These are phyloP conservation scores for Myotis davidii DNA, from an alignment of 2,113 vertebrate genomes.

Conservation along the genomic window DNA sequence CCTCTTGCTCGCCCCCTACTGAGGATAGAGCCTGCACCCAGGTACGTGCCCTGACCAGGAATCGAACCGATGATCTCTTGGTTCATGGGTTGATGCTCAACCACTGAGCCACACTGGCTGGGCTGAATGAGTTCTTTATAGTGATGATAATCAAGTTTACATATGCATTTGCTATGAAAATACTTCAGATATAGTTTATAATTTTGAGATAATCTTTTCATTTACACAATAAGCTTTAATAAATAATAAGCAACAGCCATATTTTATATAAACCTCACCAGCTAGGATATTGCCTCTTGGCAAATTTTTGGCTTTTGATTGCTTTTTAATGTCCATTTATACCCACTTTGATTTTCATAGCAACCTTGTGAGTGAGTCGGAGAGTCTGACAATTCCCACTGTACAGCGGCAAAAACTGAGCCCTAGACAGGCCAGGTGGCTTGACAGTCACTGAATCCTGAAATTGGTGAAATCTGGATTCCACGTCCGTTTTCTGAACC, in stretches of 20 bases:
- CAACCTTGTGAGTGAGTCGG: background rate
- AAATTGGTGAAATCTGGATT: background rate
- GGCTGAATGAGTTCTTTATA: background rate
- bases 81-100: too few species aligned
- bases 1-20: too few species aligned
- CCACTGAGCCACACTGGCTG: too few species aligned
- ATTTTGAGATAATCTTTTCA: conserved; percentile 20
- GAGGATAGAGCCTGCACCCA: too few species aligned
- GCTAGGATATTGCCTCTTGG: background rate
- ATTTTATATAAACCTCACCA: conserved; percentile 23
- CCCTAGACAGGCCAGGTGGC: background rate
- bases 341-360: background rate
- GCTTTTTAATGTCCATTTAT: background rate
- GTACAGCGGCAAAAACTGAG: background rate
- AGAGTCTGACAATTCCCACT: background rate
- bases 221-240: background rate
- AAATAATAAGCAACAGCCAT: background rate
- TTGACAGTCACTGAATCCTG: background rate
- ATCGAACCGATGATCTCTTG: too few species aligned
- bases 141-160: background rate
- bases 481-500: background rate
- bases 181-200: background rate
- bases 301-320: background rate
- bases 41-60: too few species aligned
- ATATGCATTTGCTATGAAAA: background rate